phyloP scores from a whole-genome alignment of 2,113 vertebrate species.

The Podarcis raffonei region DNA sequence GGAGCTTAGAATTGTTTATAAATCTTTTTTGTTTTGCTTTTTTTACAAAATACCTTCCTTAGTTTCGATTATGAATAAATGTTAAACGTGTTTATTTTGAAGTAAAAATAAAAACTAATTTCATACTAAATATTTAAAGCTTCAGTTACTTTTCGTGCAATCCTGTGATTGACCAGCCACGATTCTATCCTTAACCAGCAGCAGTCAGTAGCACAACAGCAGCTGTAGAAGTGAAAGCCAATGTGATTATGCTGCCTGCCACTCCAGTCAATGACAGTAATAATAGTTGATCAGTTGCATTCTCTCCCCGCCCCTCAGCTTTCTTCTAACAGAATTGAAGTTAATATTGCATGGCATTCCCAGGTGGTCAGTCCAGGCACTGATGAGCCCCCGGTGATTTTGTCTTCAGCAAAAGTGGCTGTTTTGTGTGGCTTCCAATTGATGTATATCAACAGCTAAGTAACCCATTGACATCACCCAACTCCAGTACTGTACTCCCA shows the following conservation, averaged over 20 bases:
- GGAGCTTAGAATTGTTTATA: slow-evolving; percentile 28
- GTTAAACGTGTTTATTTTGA: slow-evolving; percentile 80
- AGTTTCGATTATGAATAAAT: slow-evolving; percentile 71
- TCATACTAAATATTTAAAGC: slow-evolving; percentile 72
- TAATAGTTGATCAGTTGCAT: not conserved
- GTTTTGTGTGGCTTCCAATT: not conserved
- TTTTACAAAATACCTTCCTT: slow-evolving; percentile 39
- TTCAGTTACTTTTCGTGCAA: slow-evolving; percentile 40
- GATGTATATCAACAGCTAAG: too few relatives aligned
- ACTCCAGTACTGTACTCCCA: too few relatives aligned
- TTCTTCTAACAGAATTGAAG: not conserved
- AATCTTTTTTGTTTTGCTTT: slow-evolving; percentile 37
- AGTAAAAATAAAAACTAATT: slow-evolving; percentile 84
- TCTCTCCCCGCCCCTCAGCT: not conserved
- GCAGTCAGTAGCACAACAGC: not conserved
- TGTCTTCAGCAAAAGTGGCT: not conserved
- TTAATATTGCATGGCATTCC: not conserved
- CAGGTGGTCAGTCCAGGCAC: not conserved
- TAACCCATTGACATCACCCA: not conserved
- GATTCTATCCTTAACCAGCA: not conserved
- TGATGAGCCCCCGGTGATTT: not conserved
- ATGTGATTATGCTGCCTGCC: not conserved
- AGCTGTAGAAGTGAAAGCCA: not conserved
- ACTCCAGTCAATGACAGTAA: not conserved
- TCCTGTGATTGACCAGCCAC: slow-evolving; percentile 7